A percentile compares a stretch with the other conserved stretches of the same genome.
phyloP scores from a whole-genome alignment of 2,113 vertebrate species.

The Centropristis striata region DNA sequence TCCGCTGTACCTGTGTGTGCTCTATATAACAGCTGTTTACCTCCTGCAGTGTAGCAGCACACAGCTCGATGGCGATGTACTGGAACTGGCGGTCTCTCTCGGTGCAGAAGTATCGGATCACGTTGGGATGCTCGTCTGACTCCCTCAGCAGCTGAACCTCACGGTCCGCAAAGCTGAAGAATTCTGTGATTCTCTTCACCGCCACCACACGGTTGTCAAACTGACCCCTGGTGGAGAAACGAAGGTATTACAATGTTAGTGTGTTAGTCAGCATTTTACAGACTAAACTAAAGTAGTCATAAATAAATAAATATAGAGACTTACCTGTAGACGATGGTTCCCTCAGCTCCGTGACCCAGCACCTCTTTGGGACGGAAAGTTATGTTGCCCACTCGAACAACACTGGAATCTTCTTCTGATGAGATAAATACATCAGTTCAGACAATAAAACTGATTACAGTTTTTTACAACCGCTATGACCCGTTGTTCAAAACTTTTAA shows the following conservation, averaged over 20 bases:
- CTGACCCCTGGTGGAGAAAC: slow-evolving; percentile 87
- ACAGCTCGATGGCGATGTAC: slow-evolving; percentile 98
- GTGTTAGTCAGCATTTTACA: too few relatives aligned
- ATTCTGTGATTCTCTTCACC: slow-evolving; percentile 97
- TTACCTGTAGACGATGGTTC: slow-evolving; percentile 98
- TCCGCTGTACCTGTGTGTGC: rapidly evolving
- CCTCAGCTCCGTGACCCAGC: slow-evolving; percentile 96
- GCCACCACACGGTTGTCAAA: slow-evolving; percentile 96
- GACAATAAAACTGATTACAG: background rate
- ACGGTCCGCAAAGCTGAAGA: slow-evolving; percentile 97
- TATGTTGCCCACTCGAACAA: slow-evolving; percentile 94
- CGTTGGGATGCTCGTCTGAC: slow-evolving; percentile 96
- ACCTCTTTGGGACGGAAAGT: slow-evolving; percentile 93
- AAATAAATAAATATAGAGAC: slow-evolving; percentile 36
- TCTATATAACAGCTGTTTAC: slow-evolving; percentile 66
- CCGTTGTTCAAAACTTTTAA: too few relatives aligned
- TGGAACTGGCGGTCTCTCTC: slow-evolving; percentile 98
- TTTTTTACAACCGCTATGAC: too few relatives aligned
- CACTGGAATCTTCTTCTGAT: slow-evolving; percentile 88
- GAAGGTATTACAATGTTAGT: background rate
- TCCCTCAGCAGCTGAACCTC: slow-evolving; percentile 96
- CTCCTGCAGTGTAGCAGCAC: slow-evolving; percentile 94
- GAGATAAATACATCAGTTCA: background rate
- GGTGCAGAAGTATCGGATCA: slow-evolving; percentile 98
- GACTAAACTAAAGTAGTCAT: background rate